Conservation (phyloP, 2,797 vertebrate genomes). For the Hypotaenidia okinawae region DNA sequence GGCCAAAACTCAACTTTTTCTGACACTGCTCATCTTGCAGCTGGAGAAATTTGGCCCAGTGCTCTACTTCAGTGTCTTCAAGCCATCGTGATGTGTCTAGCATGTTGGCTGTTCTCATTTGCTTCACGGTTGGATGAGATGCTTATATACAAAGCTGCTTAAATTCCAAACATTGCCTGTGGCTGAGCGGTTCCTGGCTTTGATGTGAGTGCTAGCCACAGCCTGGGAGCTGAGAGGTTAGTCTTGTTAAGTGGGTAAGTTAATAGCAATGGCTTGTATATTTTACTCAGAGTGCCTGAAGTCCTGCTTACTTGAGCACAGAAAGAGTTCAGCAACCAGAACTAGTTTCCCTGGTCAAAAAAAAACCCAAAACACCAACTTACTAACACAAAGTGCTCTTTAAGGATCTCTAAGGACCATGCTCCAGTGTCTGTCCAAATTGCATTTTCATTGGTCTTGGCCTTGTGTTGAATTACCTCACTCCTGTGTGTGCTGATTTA, state of each 20-base stretch:
- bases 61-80: not conserved
- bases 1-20: not conserved
- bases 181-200: not conserved
- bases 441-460: not conserved
- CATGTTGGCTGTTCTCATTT: not conserved
- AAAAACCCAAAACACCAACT: not conserved
- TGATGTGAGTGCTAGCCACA: not conserved
- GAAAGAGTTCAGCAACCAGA: not conserved
- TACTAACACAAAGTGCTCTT: not conserved
- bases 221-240: not conserved
- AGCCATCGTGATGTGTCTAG: rapidly evolving
- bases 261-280: not conserved
- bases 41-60: not conserved
- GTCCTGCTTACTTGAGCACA: not conserved
- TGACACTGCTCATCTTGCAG: not conserved
- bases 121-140: not conserved
- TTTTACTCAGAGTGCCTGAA: not conserved
- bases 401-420: not conserved
- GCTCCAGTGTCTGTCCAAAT: not conserved
- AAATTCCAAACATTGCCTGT: not conserved
- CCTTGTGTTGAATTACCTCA: not conserved
- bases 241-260: not conserved
- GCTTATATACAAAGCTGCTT: not conserved
- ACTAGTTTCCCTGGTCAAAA: not conserved
- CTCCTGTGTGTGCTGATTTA: not conserved